These are phyloP conservation scores for Girardia tigrina DNA, from an alignment of 2,888 invertebrate genomes.

Conservation along the genomic window DNA sequence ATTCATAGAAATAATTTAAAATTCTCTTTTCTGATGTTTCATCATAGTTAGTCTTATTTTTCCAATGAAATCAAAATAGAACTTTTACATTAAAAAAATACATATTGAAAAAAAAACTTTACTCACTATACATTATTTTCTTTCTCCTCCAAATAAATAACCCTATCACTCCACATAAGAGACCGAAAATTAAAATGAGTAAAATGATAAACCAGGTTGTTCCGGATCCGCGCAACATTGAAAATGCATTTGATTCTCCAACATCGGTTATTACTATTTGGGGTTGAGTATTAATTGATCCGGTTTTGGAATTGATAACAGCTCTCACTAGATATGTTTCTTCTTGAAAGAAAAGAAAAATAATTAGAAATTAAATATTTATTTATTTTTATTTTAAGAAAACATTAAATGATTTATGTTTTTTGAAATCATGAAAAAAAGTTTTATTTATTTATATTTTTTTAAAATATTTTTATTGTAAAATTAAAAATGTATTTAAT, in stretches of 20 bases:
- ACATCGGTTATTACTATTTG: neutral
- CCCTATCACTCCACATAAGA: neutral
- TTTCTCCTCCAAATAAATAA: neutral
- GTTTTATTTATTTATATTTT: no score
- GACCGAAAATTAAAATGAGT: neutral
- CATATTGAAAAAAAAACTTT: neutral
- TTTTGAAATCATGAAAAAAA: no score
- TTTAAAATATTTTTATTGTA: no score
- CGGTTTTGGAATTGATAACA: neutral
- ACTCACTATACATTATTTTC: neutral
- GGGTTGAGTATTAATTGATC: neutral
- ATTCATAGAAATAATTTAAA: neutral
- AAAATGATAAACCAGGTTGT: neutral
- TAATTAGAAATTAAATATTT: neutral
- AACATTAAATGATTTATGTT: no score
- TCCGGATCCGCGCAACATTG: neutral
- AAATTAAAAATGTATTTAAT: no score
- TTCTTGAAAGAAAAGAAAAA: neutral
- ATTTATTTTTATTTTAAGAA: no score
- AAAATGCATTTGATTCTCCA: neutral
- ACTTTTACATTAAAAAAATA: neutral
- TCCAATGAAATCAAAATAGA: no score
- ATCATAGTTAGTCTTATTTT: no score
- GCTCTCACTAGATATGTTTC: constrained; percentile 9
- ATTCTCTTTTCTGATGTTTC: no score